Evolutionary conservation across 2,113 vertebrate species (phyloP), one percentile per base, ranked within the genome.

Genomic region (Andinoacara biseriatus): DNA sequence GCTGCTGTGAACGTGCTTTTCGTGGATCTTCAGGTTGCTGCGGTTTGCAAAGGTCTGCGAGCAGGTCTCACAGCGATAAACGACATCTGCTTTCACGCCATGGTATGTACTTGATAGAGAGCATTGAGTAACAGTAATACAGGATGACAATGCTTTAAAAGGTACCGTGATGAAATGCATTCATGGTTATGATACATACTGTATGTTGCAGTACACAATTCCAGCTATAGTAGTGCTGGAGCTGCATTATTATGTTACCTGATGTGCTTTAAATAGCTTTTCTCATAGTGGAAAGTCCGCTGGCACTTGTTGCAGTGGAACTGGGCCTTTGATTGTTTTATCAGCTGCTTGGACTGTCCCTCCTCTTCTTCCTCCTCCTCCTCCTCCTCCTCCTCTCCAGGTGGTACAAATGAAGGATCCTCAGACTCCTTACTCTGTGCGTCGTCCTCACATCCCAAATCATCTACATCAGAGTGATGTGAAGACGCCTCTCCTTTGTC

Each of bases 11-110:
- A 99, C 99, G 0, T 99, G 98, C 49, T 96, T 96, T 88, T 99
- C 97, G 14, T 99, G 98, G 94, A 98, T 97, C 94, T 97, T 98
- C 60, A 99, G 94, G 94, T 99, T 99, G 95, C 97, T 98, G 81
- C 97, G 96, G 94, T 99, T 99, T 40, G 97, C 97, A 3, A 99
- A 99, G 61, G 96, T 99, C 93, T 99, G 97, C 26, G 93, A 86
- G 75, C 98, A 99, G 75, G 96, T 97, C 72, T 97, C 96, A 0
- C 98, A 99, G 76, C 97, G 96, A 67, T 97, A 96, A 20, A 96
- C 81, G 0, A 96, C 94, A 54, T 98, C 96, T 0, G 97, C 94
- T 14, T 96, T 94, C 1, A 96, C 94, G 0, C 97, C 97, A 0
- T 99, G 98, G 86, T 95, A 97, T 22, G 95, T 96, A 58, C 93